Percentiles rank a stretch among this genome's conserved stretches.
phyloP scores from a whole-genome alignment of 1,140 invertebrate genomes.

The Aplysia californica region DNA sequence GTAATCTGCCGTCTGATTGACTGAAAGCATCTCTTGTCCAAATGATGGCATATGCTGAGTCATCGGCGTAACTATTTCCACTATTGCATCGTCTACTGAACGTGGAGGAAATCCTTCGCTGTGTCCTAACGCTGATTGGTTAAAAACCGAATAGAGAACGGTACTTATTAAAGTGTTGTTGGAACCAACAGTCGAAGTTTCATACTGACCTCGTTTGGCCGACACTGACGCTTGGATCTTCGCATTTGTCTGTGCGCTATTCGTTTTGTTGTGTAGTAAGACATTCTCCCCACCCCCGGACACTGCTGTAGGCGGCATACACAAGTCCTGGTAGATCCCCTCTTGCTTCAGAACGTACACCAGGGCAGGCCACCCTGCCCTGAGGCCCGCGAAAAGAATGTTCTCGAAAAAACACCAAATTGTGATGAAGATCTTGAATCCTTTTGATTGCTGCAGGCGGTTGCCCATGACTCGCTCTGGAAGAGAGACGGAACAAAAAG shows the following conservation, averaged over 20 bases:
- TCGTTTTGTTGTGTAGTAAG: neutral
- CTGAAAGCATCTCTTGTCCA: neutral
- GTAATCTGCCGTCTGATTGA: neutral
- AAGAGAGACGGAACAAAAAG: no score
- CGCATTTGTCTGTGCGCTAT: no score
- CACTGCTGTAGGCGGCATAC: neutral
- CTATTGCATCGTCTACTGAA: neutral
- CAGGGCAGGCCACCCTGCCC: constrained; percentile 7
- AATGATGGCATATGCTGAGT: neutral
- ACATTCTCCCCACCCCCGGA: neutral
- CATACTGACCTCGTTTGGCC: neutral
- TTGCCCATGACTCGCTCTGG: no score
- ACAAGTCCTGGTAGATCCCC: neutral
- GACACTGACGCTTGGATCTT: no score
- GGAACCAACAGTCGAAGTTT: neutral
- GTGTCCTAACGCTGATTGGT: neutral
- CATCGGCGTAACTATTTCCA: neutral
- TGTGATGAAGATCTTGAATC: constrained; percentile 3
- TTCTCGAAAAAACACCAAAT: constrained; percentile 8
- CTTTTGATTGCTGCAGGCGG: neutral
- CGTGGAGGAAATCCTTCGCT: neutral
- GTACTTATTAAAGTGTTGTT: neutral
- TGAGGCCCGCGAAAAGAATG: neutral
- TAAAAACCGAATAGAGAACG: no score
- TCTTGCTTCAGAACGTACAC: constrained; percentile 12